These are phyloP conservation scores for Phylloscopus collybita DNA, from an alignment of 2,797 vertebrate species.

Conservation along the genomic window DNA sequence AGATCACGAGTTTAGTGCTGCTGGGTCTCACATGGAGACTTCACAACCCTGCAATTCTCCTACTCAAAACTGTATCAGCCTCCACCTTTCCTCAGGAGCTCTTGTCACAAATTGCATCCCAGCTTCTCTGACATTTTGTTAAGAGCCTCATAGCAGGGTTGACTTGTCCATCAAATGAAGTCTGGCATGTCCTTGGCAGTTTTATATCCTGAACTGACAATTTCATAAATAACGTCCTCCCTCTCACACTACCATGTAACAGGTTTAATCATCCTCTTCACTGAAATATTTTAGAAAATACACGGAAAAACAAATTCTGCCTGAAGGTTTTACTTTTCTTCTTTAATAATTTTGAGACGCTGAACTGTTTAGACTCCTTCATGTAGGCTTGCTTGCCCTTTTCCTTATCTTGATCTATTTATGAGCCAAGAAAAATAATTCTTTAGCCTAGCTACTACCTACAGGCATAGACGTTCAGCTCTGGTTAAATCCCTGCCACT, in stretches of 20 bases:
- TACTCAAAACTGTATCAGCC: not conserved
- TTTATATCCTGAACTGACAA: not conserved
- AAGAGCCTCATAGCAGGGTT: not conserved
- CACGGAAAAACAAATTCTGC: not conserved
- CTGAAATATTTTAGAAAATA: not conserved
- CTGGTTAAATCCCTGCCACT: not conserved
- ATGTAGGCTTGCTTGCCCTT: not conserved
- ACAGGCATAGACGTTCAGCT: not conserved
- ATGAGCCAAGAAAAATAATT: not conserved
- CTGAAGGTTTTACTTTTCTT: not conserved
- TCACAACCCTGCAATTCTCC: not conserved
- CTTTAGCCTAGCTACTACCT: not conserved
- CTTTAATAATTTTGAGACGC: not conserved
- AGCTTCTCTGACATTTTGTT: not conserved
- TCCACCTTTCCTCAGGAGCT: not conserved
- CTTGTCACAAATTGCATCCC: not conserved
- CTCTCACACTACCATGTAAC: not conserved
- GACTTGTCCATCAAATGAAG: not conserved
- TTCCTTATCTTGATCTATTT: not conserved
- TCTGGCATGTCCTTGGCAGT: not conserved
- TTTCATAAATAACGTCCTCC: slow-evolving; percentile 23
- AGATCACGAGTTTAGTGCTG: not conserved
- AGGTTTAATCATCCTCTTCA: not conserved
- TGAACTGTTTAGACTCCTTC: not conserved
- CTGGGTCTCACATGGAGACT: not conserved